Evolutionary conservation across 2,797 vertebrate species (phyloP), one percentile per base, ranked within the genome.

Genomic region (Neosilurus hyrtlii): DNA sequence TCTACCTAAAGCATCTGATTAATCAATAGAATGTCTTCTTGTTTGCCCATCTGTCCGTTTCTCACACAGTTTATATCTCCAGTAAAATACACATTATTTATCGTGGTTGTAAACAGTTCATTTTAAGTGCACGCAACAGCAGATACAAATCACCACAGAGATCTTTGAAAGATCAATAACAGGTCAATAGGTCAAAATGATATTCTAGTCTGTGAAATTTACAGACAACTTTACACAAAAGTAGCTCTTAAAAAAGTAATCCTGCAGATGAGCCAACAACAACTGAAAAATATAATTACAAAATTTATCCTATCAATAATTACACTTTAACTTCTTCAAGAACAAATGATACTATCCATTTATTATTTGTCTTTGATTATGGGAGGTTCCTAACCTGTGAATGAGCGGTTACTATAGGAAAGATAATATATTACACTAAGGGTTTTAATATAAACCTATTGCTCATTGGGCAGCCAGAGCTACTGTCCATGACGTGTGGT

Each of bases 11-110:
- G 66, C 65, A n/a, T 61, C 74, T 70, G 5, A 20, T 35, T 62
- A 78, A 78, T 79, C 75, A 63, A 78, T 78, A 70, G 61, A 51
- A 70, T 35, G n/a, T 16, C 59, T 30, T 67, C 16, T 26, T 20
- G 22, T 57, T 54, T 72, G n/a, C 18, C 61, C 62, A 51, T 30
- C 73, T 30, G 63, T 15, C 18, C 3, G 10, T 22, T 75, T 75
- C 49, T 22, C 30, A 37, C 3, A 73, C 9, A 8, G n/a, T 30
- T 82, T 57, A 68, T 4, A 67, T 51, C 54, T 51, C 73, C 24
- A 9, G 22, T 49, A 51, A 76, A 57, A 59, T 22, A 67, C 24
- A 65, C 14, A 18, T 68, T 70, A 67, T 70, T 83, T 70, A 77
- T 51, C 30, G 57, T 26, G n/a, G 57, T 14, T 18, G 9, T 24